These are phyloP conservation scores for Ctenoplectra terminalis DNA, from an alignment of 1,140 invertebrate genomes.

Conservation along the genomic window DNA sequence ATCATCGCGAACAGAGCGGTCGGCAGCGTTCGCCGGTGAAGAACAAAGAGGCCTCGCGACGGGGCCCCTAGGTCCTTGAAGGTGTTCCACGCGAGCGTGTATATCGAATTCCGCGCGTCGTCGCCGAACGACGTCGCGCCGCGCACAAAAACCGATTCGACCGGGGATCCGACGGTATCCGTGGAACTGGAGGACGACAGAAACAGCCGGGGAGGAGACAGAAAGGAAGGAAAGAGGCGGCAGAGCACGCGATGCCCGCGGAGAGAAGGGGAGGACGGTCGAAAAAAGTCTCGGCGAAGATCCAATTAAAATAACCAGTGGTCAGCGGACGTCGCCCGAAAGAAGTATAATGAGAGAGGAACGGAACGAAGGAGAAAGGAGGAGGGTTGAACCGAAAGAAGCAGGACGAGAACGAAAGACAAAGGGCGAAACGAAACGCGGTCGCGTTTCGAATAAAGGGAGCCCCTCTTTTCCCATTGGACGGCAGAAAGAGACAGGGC, in stretches of 20 bases:
- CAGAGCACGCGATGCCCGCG: slow-evolving; percentile 29
- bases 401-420: slow-evolving; percentile 47
- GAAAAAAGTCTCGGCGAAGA: slow-evolving; percentile 81
- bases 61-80: slow-evolving; percentile 11
- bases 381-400: background rate
- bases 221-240: background rate
- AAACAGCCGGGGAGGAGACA: slow-evolving; percentile 1
- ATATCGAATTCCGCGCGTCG: slow-evolving; percentile 46
- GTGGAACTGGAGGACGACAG: background rate
- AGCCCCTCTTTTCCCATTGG: slow-evolving; percentile 12
- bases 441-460: slow-evolving; percentile 61
- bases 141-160: slow-evolving; percentile 54
- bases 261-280: slow-evolving; percentile 48
- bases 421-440: slow-evolving; percentile 63
- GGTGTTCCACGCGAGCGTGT: slow-evolving; percentile 9
- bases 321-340: slow-evolving; percentile 66
- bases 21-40: background rate
- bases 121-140: slow-evolving; percentile 24
- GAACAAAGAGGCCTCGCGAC: slow-evolving; percentile 11
- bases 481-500: slow-evolving; percentile 68
- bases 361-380: background rate
- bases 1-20: background rate
- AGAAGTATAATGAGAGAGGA: slow-evolving; percentile 66
- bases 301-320: slow-evolving; percentile 83
- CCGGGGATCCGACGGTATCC: background rate